A percentile compares a stretch with the other conserved stretches of the same genome.
Evolutionary conservation across 2,797 vertebrate species (phyloP).

Genomic region (Oryzias sinensis): DNA sequence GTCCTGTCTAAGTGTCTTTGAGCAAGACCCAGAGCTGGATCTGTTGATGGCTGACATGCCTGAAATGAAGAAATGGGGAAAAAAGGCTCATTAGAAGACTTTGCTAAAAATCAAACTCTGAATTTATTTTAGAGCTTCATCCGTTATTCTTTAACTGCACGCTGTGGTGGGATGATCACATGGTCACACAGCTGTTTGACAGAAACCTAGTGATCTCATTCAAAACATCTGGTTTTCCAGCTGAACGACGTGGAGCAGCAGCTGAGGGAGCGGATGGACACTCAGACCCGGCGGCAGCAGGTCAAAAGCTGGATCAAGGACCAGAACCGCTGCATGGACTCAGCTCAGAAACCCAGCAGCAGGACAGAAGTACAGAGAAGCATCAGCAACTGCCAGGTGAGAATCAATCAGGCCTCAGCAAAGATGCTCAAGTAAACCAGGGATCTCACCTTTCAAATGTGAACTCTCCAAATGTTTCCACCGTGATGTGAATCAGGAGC

Average conservation of each 20-base stretch:
- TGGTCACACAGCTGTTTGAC: too few relatives aligned
- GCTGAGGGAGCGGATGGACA: slow-evolving; percentile 74
- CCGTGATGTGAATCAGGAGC: slow-evolving; percentile 63
- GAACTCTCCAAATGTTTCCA: not conserved
- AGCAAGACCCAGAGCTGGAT: too few relatives aligned
- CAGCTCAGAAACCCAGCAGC: slow-evolving; percentile 74
- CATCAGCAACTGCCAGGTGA: slow-evolving; percentile 80
- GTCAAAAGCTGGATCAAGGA: slow-evolving; percentile 79
- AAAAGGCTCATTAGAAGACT: too few relatives aligned
- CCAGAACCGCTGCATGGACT: slow-evolving; percentile 74
- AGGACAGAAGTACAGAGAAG: slow-evolving; percentile 69
- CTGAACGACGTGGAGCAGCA: slow-evolving; percentile 76
- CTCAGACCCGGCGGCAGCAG: slow-evolving; percentile 75
- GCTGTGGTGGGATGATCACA: too few relatives aligned
- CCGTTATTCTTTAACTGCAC: too few relatives aligned
- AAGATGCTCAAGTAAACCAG: not conserved
- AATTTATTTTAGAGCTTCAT: too few relatives aligned
- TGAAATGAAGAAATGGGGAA: too few relatives aligned
- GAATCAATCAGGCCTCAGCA: not conserved
- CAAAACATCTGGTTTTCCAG: slow-evolving; percentile 58
- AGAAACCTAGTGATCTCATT: too few relatives aligned
- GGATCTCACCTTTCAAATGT: not conserved
- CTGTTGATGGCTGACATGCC: too few relatives aligned
- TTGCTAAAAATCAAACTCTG: too few relatives aligned
- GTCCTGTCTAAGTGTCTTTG: too few relatives aligned